Percentiles rank a stretch among this genome's conserved stretches.
Conservation (phyloP, 2,113 vertebrate species). For the Oceanites oceanicus region DNA sequence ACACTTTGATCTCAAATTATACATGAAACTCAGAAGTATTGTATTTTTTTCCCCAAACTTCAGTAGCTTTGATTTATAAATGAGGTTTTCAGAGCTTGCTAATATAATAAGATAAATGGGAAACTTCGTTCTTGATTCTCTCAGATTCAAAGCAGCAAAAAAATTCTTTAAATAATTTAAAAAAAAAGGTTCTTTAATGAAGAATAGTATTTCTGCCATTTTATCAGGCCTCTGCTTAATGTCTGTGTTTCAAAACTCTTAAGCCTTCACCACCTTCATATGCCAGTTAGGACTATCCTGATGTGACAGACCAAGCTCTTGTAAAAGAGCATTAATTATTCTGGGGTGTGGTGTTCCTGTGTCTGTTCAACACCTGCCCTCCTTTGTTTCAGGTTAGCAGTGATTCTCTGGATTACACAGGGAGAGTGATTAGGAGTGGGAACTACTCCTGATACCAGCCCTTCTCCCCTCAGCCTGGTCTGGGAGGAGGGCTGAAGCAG, state of each 20-base stretch:
- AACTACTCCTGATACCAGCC: not conserved
- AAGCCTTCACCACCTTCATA: not conserved
- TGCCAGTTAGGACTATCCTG: not conserved
- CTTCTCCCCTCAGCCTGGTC: not conserved
- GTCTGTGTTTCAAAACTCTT: not conserved
- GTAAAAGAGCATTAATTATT: not conserved
- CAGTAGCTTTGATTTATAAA: not conserved
- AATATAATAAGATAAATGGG: not conserved
- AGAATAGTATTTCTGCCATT: not conserved
- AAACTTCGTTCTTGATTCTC: not conserved
- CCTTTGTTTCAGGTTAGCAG: not conserved
- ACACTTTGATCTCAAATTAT: not conserved
- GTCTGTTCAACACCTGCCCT: not conserved
- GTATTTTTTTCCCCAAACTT: not conserved
- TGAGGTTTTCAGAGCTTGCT: not conserved
- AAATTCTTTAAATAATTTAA: not conserved
- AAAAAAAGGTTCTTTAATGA: not conserved
- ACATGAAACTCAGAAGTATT: not conserved
- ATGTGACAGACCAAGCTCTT: not conserved
- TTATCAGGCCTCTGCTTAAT: not conserved
- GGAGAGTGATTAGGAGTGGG: not conserved
- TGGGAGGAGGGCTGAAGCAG: not conserved
- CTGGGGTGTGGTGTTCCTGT: not conserved
- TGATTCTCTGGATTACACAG: not conserved
- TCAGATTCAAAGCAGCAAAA: not conserved